These are phyloP conservation scores for Petrolisthes manimaculis DNA, from an alignment of 2,888 invertebrate genomes.

Conservation along the genomic window DNA sequence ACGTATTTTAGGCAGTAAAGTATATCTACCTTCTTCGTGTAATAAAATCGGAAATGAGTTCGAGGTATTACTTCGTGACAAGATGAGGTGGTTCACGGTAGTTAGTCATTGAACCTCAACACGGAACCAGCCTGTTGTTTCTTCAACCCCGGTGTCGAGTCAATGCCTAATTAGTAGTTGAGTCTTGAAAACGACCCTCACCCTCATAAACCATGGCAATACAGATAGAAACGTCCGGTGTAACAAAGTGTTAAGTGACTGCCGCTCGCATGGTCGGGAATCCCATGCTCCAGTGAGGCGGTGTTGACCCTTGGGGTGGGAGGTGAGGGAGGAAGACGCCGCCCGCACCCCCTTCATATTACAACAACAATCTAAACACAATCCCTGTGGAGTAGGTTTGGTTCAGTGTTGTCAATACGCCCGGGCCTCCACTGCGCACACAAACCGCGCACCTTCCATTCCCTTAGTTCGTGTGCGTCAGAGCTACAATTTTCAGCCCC, in stretches of 20 bases:
- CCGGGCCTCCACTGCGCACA: not conserved
- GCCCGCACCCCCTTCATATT: slow-evolving; percentile 43
- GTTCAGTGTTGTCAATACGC: slow-evolving; percentile 58
- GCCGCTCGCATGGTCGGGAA: slow-evolving; percentile 29
- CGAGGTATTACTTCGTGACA: too few relatives aligned
- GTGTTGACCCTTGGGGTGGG: slow-evolving; percentile 15
- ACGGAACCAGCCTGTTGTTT: slow-evolving; percentile 27
- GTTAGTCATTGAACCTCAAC: slow-evolving; percentile 47
- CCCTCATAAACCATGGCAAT: slow-evolving; percentile 49
- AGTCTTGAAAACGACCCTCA: slow-evolving; percentile 55
- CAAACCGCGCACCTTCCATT: not conserved
- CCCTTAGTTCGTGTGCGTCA: not conserved
- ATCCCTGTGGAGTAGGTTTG: slow-evolving; percentile 55
- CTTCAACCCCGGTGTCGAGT: slow-evolving; percentile 53
- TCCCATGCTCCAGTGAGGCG: slow-evolving; percentile 7
- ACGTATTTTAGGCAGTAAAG: too few relatives aligned
- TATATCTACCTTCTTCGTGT: too few relatives aligned
- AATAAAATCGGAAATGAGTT: too few relatives aligned
- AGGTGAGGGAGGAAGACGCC: slow-evolving; percentile 21
- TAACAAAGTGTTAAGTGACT: slow-evolving; percentile 13
- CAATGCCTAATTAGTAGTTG: slow-evolving; percentile 62
- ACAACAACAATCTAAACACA: slow-evolving; percentile 60
- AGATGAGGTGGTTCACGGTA: slow-evolving; percentile 24
- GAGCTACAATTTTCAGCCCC: not conserved
- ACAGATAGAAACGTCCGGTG: slow-evolving; percentile 44